Percentiles rank a stretch among this genome's conserved stretches.
These are phyloP conservation scores for Aselliscus stoliczkanus DNA, from an alignment of 2,797 vertebrate genomes.

Conservation along the genomic window DNA sequence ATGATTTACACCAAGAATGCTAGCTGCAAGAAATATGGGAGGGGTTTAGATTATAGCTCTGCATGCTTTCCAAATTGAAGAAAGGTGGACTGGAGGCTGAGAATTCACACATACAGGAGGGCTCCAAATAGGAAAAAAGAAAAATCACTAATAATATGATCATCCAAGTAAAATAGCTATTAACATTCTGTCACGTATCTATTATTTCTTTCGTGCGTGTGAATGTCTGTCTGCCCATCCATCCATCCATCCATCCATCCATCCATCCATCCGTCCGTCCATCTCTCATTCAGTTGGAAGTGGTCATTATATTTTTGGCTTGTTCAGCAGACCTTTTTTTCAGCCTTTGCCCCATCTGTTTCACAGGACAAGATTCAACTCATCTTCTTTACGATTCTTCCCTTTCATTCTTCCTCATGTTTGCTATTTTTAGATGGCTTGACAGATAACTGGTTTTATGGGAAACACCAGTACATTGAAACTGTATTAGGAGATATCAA, in stretches of 20 bases:
- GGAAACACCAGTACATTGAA: not conserved
- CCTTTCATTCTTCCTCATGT: not conserved
- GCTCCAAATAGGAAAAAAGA: not conserved
- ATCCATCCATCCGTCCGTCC: not conserved
- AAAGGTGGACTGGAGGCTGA: not conserved
- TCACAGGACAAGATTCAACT: not conserved
- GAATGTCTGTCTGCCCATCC: not conserved
- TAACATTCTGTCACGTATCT: not conserved
- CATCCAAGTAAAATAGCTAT: not conserved
- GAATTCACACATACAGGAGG: not conserved
- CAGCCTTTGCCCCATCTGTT: not conserved
- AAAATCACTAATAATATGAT: not conserved
- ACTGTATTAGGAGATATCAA: not conserved
- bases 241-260: not conserved
- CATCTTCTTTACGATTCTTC: no score
- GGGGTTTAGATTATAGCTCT: not conserved
- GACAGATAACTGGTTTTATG: not conserved
- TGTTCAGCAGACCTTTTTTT: not conserved
- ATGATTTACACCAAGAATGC: not conserved
- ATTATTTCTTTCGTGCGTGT: not conserved
- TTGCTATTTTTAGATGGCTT: not conserved
- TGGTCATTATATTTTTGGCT: not conserved
- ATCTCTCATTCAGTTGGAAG: not conserved
- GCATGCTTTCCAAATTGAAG: not conserved
- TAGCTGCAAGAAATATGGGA: not conserved